phyloP scores from a whole-genome alignment of 2,113 vertebrate genomes.

The Pluvianellus socialis region DNA sequence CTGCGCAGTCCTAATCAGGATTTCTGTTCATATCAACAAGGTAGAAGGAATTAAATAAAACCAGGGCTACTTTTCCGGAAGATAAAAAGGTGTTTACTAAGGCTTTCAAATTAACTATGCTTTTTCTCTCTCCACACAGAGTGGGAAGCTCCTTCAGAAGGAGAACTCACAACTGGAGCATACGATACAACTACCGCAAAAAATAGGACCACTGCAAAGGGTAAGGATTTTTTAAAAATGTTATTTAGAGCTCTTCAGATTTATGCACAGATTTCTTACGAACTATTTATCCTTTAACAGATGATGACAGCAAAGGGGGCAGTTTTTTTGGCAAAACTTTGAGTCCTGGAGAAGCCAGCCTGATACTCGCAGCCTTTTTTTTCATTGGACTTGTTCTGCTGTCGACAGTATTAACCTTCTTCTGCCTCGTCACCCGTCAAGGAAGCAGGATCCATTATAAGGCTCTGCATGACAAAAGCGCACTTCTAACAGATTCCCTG shows the following conservation, averaged over 20 bases:
- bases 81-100: not conserved
- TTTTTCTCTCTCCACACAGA: not conserved
- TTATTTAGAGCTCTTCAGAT: not conserved
- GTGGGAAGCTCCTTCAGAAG: constrained; percentile 17
- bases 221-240: not conserved
- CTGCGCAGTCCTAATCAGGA: not conserved
- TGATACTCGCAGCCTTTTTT: constrained; percentile 61
- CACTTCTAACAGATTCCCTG: constrained; percentile 55
- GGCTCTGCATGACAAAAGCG: constrained; percentile 57
- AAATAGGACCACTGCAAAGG: not conserved
- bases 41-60: not conserved
- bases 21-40: not conserved
- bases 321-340: constrained; percentile 68
- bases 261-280: not conserved
- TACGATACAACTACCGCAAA: not conserved
- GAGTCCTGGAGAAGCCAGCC: constrained; percentile 55
- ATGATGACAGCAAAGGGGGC: constrained; percentile 2
- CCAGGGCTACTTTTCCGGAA: not conserved
- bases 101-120: not conserved
- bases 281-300: constrained; percentile 36
- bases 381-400: constrained; percentile 68
- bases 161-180: not conserved
- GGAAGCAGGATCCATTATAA: constrained; percentile 61
- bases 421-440: constrained; percentile 11
- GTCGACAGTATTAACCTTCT: not conserved